Conservation (phyloP, 2,797 vertebrate genomes). For the Phoeniculus purpureus region DNA sequence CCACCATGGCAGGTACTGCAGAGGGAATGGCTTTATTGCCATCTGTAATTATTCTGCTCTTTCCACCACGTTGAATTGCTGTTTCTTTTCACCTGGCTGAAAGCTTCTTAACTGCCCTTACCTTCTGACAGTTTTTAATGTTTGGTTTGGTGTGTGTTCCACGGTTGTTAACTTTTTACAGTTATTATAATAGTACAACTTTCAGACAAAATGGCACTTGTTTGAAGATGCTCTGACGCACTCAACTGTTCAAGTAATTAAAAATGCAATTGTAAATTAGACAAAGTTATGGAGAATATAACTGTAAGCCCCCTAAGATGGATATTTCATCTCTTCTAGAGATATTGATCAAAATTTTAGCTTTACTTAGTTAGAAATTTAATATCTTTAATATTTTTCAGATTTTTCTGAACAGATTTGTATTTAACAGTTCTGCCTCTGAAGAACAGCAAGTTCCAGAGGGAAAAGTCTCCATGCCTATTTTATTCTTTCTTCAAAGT, state of each 20-base stretch:
- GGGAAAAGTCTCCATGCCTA: not conserved
- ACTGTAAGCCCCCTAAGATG: not conserved
- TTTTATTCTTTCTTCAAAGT: not conserved
- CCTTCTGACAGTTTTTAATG: not conserved
- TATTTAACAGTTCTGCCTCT: not conserved
- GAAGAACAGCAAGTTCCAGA: not conserved
- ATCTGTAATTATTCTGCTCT: constrained; percentile 32
- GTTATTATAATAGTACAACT: not conserved
- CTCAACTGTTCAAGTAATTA: not conserved
- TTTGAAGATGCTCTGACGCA: not conserved
- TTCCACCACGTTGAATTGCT: not conserved
- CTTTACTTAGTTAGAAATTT: not conserved
- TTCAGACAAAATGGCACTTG: not conserved
- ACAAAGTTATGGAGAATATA: not conserved
- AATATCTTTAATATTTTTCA: not conserved
- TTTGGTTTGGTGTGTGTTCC: not conserved
- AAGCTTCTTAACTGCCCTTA: not conserved
- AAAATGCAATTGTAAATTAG: not conserved
- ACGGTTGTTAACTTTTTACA: not conserved
- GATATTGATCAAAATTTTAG: not conserved
- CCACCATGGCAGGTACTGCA: not conserved
- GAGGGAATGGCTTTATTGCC: not conserved
- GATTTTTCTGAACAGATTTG: not conserved
- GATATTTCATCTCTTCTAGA: not conserved
- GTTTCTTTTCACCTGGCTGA: not conserved